Evolutionary conservation across 2,797 vertebrate species (phyloP).

Genomic region (Rhincodon typus): DNA sequence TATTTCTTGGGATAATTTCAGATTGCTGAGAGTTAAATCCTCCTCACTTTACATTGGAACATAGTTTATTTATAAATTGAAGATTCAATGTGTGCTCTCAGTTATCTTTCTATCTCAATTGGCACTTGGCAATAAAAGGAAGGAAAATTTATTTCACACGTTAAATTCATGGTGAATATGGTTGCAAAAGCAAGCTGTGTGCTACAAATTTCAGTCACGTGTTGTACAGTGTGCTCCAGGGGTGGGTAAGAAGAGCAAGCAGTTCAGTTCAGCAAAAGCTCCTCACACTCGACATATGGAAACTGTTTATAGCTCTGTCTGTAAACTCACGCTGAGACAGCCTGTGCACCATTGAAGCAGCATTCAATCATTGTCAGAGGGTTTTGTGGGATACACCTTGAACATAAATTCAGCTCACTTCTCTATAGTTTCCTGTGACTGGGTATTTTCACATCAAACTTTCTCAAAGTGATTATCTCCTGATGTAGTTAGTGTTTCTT

Average conservation of each 20-base stretch:
- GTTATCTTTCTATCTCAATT: conserved; percentile 10
- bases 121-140: conserved; percentile 30
- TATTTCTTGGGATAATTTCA: conserved; percentile 12
- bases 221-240: conserved; percentile 14
- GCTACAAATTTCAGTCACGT: conserved; percentile 17
- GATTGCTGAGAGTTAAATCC: conserved; percentile 28
- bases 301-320: conserved; percentile 31
- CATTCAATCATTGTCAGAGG: conserved; percentile 28
- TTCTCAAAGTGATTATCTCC: conserved; percentile 1
- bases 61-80: conserved; percentile 21
- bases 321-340: conserved; percentile 17
- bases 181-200: conserved; percentile 6
- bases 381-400: not conserved
- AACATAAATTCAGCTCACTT: not conserved
- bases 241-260: conserved; percentile 14
- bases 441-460: conserved; percentile 12
- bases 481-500: not conserved
- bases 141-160: conserved; percentile 30
- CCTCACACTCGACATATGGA: conserved; percentile 8
- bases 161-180: not conserved
- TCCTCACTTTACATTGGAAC: conserved; percentile 1
- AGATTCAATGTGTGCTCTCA: not conserved
- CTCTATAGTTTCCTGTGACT: not conserved
- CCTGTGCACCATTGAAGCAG: conserved; percentile 11
- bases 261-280: conserved; percentile 24